Evolutionary conservation across 2,888 invertebrate species (phyloP), one percentile per base, ranked within the genome.

Genomic region (Drosophila merina): DNA sequence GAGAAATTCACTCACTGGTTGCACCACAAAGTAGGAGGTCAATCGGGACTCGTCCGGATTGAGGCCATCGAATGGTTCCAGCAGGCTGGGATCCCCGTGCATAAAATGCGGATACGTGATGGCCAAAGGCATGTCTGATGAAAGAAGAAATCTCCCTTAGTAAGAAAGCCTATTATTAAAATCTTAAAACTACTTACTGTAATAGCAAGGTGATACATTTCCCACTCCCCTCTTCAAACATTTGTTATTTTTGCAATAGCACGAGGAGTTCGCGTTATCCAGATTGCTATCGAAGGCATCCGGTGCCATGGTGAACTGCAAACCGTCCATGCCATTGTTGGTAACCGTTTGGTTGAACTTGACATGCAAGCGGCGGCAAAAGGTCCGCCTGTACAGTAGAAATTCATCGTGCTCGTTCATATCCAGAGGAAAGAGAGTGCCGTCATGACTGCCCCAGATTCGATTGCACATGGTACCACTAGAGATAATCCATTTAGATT

Each of bases 71-170:
- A 96, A 92, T 0, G 92, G 92, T 0, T 94, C 92, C 26, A 94
- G 74, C 6, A 95, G 89, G 40, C 90, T 90, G 0, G 93, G 93
- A 89, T 95, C 95, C 0, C 93, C 94, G 75, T 95, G 93, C 76
- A 93, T 93, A 84, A 96, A 96, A 86, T 95, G 95, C 0, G 95
- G 95, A 88, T 93, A 94, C 0, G 96, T 96, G 36, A 96, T 91
- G n/a, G 94, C 94, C n/a, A 96, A 93, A 0, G 96, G 96, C 59
- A 96, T 94, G 89, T 93, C 95, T 95, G 12, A 8, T 9, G 10
- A 2, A 7, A 14, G 20, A 2, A 9, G 5, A 0, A 1, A 6
- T 7, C 14, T n/a, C 2, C 2, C 12, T 40, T 14, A 40, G 7
- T 40, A 40, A 40, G 7, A 7, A 40, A 0, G 1, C 1, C 20